Conservation (phyloP, 2,113 vertebrate species). For the Paramormyrops kingsleyae region DNA sequence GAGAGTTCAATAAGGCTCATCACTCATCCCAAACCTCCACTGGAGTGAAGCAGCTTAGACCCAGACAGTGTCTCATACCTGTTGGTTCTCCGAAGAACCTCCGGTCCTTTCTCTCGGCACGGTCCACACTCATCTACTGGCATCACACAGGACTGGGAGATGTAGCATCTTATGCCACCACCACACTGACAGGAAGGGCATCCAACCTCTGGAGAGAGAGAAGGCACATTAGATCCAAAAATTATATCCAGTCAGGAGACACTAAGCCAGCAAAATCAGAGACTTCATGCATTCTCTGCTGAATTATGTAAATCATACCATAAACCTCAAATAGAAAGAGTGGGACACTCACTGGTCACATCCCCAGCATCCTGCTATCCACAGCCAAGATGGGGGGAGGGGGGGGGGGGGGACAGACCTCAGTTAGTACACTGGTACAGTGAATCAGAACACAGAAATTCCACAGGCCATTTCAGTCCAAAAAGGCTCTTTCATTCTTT, state of each 20-base stretch:
- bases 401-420: background rate
- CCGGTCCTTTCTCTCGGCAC: background rate
- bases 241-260: background rate
- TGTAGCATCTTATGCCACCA: background rate
- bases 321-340: background rate
- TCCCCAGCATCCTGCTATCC: background rate
- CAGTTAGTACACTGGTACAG: background rate
- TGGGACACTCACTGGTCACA: background rate
- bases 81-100: background rate
- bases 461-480: background rate
- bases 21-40: background rate
- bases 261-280: background rate
- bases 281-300: background rate
- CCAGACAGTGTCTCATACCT: background rate
- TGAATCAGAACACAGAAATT: background rate
- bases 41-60: background rate
- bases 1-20: slow-evolving; percentile 25
- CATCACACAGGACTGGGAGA: background rate
- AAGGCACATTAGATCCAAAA: background rate
- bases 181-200: background rate
- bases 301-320: background rate
- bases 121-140: background rate
- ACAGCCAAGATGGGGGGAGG: background rate
- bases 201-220: background rate
- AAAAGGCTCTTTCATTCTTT: slow-evolving; percentile 7